A percentile compares a stretch with the other conserved stretches of the same genome.
These are phyloP conservation scores for Rhynchophorus ferrugineus DNA, from an alignment of 1,140 invertebrate species.

Conservation along the genomic window DNA sequence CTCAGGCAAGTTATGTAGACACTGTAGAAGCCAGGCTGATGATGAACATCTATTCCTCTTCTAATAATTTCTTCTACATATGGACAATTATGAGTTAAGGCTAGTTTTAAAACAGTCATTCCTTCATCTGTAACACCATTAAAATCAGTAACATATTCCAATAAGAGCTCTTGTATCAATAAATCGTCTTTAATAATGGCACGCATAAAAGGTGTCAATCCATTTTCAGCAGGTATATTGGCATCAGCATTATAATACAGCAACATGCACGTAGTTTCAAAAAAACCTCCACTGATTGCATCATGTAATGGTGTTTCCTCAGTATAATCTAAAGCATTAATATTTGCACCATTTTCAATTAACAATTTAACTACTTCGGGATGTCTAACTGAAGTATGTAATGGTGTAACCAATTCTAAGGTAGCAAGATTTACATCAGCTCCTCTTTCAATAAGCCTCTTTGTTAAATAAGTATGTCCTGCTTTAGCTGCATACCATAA, in stretches of 20 bases:
- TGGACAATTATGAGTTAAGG: neutral
- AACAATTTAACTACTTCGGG: neutral
- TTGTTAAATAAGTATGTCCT: neutral
- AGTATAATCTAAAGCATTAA: neutral
- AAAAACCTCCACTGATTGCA: neutral
- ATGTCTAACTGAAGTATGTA: neutral
- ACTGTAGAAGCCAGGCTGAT: too few relatives aligned
- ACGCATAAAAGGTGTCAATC: neutral
- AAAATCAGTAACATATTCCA: neutral
- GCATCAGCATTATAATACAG: neutral
- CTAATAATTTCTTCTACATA: neutral
- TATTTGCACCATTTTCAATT: neutral
- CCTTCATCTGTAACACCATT: neutral
- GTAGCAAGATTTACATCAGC: neutral
- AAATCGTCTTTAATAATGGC: neutral
- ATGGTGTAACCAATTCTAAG: neutral
- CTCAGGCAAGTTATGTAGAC: neutral
- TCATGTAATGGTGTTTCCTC: neutral
- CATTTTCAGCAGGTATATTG: neutral
- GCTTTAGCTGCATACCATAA: neutral
- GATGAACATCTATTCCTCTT: neutral
- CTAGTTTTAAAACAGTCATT: neutral
- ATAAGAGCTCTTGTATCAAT: neutral
- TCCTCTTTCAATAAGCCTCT: neutral
- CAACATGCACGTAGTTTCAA: neutral